phyloP scores from a whole-genome alignment of 2,797 vertebrate genomes.

The Spinus olivaceus region DNA sequence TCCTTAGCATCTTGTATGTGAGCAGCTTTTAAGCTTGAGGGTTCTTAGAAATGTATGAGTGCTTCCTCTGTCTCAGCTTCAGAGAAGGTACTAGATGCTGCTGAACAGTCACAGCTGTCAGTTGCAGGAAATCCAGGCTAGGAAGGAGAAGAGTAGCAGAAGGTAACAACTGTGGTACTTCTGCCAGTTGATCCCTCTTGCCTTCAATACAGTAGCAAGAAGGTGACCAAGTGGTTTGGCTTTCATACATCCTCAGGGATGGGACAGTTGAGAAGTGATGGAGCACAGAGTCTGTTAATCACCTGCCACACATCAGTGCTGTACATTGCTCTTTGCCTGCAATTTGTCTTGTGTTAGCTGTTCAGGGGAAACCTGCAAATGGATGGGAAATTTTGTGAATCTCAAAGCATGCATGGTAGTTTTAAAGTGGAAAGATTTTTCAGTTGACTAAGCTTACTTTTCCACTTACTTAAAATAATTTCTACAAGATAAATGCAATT shows the following conservation, averaged over 20 bases:
- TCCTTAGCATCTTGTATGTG: neutral
- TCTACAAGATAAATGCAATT: neutral
- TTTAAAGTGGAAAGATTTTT: neutral
- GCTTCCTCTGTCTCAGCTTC: neutral
- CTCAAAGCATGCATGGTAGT: neutral
- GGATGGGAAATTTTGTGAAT: neutral
- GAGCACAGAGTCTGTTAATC: neutral
- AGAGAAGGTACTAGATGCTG: neutral
- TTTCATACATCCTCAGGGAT: neutral
- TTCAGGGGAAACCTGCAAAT: neutral
- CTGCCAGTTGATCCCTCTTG: neutral
- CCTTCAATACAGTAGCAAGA: neutral
- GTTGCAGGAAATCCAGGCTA: neutral
- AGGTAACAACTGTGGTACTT: neutral
- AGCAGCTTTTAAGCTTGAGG: neutral
- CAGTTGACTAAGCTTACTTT: neutral
- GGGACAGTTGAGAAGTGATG: neutral
- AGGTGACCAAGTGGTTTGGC: neutral
- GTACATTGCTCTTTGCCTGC: neutral
- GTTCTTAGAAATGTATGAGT: neutral
- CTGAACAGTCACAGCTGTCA: neutral
- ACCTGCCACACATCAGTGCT: neutral
- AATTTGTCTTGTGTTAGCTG: neutral
- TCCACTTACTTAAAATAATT: neutral
- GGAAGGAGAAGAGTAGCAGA: neutral